Evolutionary conservation across 2,113 vertebrate species (phyloP).

Genomic region (Gopherus evgoodei): DNA sequence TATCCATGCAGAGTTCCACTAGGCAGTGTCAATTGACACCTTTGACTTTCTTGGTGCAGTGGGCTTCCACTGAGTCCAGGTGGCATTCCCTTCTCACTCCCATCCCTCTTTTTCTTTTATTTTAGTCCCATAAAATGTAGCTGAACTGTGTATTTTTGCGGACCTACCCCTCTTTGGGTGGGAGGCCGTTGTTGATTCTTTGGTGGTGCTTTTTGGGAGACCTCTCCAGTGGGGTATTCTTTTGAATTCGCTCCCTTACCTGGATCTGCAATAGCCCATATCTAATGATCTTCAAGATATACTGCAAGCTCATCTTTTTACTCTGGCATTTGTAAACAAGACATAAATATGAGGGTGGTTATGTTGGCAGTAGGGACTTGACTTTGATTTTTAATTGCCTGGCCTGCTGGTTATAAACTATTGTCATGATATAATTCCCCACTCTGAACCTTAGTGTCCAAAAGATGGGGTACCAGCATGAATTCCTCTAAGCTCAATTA

Average conservation of each 20-base stretch:
- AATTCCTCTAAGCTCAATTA: no score
- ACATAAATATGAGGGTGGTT: not conserved
- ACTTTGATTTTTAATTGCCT: not conserved
- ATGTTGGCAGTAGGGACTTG: not conserved
- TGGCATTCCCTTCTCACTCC: not conserved
- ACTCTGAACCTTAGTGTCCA: no score
- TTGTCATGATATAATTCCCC: no score
- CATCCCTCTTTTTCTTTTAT: not conserved
- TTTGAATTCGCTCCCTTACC: not conserved
- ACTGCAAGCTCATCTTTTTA: not conserved
- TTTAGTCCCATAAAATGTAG: not conserved
- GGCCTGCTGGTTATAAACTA: not conserved
- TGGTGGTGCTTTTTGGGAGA: not conserved
- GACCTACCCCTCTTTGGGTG: not conserved
- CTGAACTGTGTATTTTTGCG: not conserved
- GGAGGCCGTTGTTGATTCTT: not conserved
- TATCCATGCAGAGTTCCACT: not conserved
- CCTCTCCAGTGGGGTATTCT: not conserved
- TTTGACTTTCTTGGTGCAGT: not conserved
- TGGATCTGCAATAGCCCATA: not conserved
- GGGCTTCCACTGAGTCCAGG: not conserved
- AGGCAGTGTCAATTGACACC: not conserved
- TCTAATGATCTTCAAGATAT: not conserved
- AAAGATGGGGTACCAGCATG: no score
- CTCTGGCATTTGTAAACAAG: not conserved